Percentiles rank a stretch among this genome's conserved stretches.
Evolutionary conservation across 2,888 invertebrate species (phyloP).

Genomic region (Steromphala cineraria): DNA sequence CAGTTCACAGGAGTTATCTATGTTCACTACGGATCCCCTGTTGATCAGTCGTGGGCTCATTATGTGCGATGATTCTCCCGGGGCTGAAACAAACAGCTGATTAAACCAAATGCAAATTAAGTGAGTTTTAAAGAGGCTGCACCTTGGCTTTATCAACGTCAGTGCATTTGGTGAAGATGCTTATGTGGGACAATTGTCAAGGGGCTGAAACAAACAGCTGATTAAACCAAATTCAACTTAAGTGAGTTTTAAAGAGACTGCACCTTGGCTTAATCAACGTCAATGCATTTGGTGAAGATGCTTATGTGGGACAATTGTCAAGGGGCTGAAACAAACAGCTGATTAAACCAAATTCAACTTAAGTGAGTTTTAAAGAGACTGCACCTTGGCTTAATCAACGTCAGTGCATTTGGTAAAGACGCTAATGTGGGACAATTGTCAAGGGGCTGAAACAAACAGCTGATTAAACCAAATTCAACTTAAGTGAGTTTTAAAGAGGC

Average conservation of each 20-base stretch:
- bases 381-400: no score
- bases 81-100: conserved; percentile 28
- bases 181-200: conserved; percentile 41
- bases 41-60: conserved; percentile 46
- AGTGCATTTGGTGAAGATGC: no score
- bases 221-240: no score
- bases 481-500: no score
- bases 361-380: no score
- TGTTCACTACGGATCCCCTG: conserved; percentile 27
- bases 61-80: conserved; percentile 41
- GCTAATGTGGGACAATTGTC: conserved; percentile 41
- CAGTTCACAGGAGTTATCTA: conserved; percentile 47
- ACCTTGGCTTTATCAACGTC: no score
- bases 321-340: conserved; percentile 27
- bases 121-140: no score
- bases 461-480: no score
- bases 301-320: conserved; percentile 42
- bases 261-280: no score
- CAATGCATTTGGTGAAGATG: conserved; percentile 30
- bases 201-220: conserved; percentile 29
- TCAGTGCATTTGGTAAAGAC: conserved; percentile 29
- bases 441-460: conserved; percentile 29
- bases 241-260: no score
- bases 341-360: no score
- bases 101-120: no score